Base-by-base conservation (phyloP, 2,797 vertebrate species). In the Thalassophryne amazonica region DNA sequence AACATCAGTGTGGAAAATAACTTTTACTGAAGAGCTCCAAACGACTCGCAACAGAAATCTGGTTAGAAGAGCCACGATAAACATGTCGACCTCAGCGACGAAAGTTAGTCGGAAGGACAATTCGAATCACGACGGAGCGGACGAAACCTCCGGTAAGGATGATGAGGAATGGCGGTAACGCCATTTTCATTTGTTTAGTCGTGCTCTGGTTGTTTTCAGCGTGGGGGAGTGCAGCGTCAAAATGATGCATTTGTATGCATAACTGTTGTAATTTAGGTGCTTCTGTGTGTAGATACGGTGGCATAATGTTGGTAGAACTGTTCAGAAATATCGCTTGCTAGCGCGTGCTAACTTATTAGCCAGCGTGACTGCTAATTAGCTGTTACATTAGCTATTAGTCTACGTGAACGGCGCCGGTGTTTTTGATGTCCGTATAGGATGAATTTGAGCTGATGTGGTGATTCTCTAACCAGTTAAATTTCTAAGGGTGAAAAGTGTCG, bases 41-140 rank as follows among this genome's bases (percentile, higher is more conserved):
- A 45, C 42, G 28, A 10, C 21, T 20, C 3, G 39, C 61, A 47
- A 54, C 10, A 46, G 29, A 51, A 46, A 37, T 33, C 66, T 65
- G 66, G 59, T 57, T 28, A 0, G 19, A 38, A 36, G 55, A 41
- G 42, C 46, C 38, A 13, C 50, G 19, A 37, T 12, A 76, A 93
- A 77, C 87, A 95, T 95, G 95, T 97, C 94, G 89, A 93, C 92
- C 83, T 92, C 94, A 86, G 90, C 93, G 93, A 92, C 93, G 73
- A 97, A 97, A 95, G 93, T 93, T 86, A 94, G 92, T 88, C 95
- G 95, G 90, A 98, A 97, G 93, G 95, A 96, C 87, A 98, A 98
- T 91, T 97, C 95, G 77, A 97, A 98, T 89, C 95, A 98, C 89
- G 95, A 96, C 88, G 94, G 92, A 88, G 94, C 93, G 83, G 93